Conservation (phyloP, 2,888 invertebrate species). For the Cataglyphis rosenhaueri region DNA sequence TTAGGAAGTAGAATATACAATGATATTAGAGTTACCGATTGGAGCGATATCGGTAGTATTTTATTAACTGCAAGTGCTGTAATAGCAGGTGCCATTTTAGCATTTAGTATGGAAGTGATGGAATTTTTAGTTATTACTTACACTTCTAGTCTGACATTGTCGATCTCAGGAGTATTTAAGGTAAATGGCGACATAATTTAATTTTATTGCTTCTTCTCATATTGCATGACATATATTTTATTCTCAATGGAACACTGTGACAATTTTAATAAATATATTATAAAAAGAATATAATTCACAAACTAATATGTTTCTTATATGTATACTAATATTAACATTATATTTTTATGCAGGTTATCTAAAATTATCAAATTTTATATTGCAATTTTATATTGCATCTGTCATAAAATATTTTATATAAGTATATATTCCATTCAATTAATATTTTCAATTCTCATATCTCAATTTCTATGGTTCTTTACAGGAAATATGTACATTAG, state of each 20-base stretch:
- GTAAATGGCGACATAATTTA: slow-evolving; percentile 86
- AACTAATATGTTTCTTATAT: background rate
- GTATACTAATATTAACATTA: background rate
- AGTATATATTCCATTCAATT: slow-evolving; percentile 2
- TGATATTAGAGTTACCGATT: slow-evolving; percentile 75
- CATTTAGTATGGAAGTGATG: slow-evolving; percentile 97
- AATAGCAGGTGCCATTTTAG: slow-evolving; percentile 92
- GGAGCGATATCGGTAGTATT: slow-evolving; percentile 75
- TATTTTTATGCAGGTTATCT: background rate
- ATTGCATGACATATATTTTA: background rate
- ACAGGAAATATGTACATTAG: slow-evolving; percentile 97
- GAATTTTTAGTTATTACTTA: slow-evolving; percentile 97
- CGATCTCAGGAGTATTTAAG: slow-evolving; percentile 98
- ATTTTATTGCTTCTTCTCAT: slow-evolving; percentile 34
- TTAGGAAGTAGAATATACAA: slow-evolving; percentile 75
- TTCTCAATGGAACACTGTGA: background rate
- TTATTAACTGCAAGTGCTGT: slow-evolving; percentile 75
- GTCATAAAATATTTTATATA: background rate
- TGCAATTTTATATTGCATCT: background rate
- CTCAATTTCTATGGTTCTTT: slow-evolving; percentile 28
- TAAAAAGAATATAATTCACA: background rate
- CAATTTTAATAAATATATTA: background rate
- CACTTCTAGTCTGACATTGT: slow-evolving; percentile 98
- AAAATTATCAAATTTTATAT: no score
- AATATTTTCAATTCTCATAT: slow-evolving; percentile 4